Evolutionary conservation across 2,888 invertebrate species (phyloP), one percentile per base, ranked within the genome.

Genomic region (Aphodius granarius): DNA sequence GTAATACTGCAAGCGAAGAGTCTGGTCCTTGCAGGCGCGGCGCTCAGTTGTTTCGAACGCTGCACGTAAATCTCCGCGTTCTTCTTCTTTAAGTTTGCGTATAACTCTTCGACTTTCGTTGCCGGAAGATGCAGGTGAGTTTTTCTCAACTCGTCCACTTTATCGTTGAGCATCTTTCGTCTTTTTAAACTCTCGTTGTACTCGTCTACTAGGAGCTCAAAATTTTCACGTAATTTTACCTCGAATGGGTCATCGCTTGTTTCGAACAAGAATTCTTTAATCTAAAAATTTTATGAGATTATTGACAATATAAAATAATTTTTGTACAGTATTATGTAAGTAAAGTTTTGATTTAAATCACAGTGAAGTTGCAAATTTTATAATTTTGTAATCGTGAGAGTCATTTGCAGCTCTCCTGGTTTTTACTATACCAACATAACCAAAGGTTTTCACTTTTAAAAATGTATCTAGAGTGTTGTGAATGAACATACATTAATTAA

Each of bases 161-260:
- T 97, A 18, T 94, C 93, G 82, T 97, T 97, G 21, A 99, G 89
- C 90, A 97, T 94, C 75, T 94, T 93, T 78, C 94, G 91, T 18
- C 99, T 90, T 84, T 97, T 97, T 82, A 96, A 90, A 83, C 96
- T 95, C 86, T 99, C 99, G 81, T 95, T 93, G 83, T 96, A 97
- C 86, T 99, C 99, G 83, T 99, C 99, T 83, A 97, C 96, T 70
- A 98, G 86, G 0, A 99, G 89, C 84, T 98, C 98, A 86, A 97
- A 98, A 86, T 98, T 99, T 82, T 98, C 97, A 0, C 98, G 91
- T 5, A 99, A 89, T 83, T 96, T 96, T 2, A 98, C 97, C 88
- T 99, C 99, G 85, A 99, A 99, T 0, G 98, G 98, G 90, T 99
- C 99, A 85, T 99, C 99, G 80, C 95, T 95, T 88, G 99, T 93